Conservation (phyloP, 2,888 invertebrate genomes). For the Apodemia mormo region DNA sequence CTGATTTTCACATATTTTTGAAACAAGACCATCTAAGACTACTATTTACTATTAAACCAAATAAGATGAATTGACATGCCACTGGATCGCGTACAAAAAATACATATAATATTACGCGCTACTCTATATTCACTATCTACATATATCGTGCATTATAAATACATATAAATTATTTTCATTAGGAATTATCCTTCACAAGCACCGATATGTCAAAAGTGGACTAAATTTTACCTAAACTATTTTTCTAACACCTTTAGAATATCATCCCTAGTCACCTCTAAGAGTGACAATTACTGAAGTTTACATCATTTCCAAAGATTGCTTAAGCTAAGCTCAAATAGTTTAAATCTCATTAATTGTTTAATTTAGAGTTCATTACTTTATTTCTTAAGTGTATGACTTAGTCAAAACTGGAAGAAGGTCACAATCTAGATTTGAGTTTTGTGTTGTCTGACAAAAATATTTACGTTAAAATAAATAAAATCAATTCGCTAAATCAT, state of each 20-base stretch:
- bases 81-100: conserved; percentile 39
- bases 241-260: conserved; percentile 64
- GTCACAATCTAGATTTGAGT: background rate
- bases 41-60: background rate
- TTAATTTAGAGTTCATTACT: background rate
- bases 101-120: conserved; percentile 40
- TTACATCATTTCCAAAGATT: conserved; percentile 14
- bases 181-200: conserved; percentile 72
- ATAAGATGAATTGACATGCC: conserved; percentile 4
- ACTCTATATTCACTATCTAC: conserved; percentile 47
- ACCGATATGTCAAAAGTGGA: conserved; percentile 80
- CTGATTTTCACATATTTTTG: background rate
- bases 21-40: background rate
- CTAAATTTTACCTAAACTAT: conserved; percentile 60
- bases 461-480: no score
- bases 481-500: no score
- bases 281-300: conserved; percentile 6
- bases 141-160: conserved; percentile 53
- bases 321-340: conserved; percentile 18
- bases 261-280: conserved; percentile 47
- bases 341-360: conserved; percentile 1
- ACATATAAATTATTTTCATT: conserved; percentile 55
- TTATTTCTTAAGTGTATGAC: background rate
- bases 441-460: background rate
- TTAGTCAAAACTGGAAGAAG: background rate